Evolutionary conservation across 2,797 vertebrate species (phyloP).

Genomic region (Tragelaphus eurycerus): DNA sequence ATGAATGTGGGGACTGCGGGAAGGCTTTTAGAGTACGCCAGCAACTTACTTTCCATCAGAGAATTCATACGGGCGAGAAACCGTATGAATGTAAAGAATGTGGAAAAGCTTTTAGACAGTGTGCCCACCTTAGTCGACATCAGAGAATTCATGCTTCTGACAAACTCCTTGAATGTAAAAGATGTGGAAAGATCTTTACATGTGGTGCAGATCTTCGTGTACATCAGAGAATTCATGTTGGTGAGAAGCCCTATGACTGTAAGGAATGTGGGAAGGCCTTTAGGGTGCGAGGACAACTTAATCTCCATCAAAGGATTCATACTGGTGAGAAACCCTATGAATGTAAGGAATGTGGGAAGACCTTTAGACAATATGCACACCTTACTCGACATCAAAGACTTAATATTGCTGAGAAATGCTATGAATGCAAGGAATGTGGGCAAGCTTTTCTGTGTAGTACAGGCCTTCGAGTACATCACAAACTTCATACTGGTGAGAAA

Average conservation of each 20-base stretch:
- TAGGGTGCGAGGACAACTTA: slow-evolving; percentile 49
- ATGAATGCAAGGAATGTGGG: slow-evolving; percentile 69
- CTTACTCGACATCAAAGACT: slow-evolving; percentile 72
- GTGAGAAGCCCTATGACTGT: slow-evolving; percentile 65
- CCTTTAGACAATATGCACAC: slow-evolving; percentile 68
- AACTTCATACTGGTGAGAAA: slow-evolving; percentile 71
- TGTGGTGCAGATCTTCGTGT: slow-evolving; percentile 68
- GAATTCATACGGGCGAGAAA: slow-evolving; percentile 75
- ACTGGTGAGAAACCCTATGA: slow-evolving; percentile 68
- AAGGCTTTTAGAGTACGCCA: slow-evolving; percentile 72
- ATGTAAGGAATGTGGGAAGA: slow-evolving; percentile 74
- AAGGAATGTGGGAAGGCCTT: slow-evolving; percentile 74
- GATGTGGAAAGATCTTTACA: slow-evolving; percentile 65
- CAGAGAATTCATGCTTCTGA: slow-evolving; percentile 69
- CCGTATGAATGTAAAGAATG: slow-evolving; percentile 70
- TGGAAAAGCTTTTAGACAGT: slow-evolving; percentile 71
- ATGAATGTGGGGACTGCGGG: slow-evolving; percentile 63
- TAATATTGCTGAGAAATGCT: slow-evolving; percentile 50
- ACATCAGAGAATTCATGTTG: slow-evolving; percentile 65
- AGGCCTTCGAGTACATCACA: slow-evolving; percentile 74
- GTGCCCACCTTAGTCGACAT: slow-evolving; percentile 74
- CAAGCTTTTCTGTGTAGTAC: slow-evolving; percentile 76
- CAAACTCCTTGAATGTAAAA: slow-evolving; percentile 72
- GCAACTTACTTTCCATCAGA: slow-evolving; percentile 73
- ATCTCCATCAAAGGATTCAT: slow-evolving; percentile 63